phyloP scores from a whole-genome alignment of 2,113 vertebrate genomes.

The Neodontobutis hainanensis region DNA sequence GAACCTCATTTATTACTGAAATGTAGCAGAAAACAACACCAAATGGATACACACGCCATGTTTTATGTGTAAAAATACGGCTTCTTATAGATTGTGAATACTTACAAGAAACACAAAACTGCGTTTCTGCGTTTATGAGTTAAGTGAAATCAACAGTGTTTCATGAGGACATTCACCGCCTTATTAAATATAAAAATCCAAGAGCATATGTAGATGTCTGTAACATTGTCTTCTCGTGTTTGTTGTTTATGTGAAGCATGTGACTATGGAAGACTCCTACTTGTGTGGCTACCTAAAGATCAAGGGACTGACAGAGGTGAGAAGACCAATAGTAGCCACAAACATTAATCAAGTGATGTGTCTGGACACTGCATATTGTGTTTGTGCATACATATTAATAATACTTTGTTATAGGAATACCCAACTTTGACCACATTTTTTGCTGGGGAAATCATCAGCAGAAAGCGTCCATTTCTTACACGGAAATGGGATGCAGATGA shows the following conservation, averaged over 20 bases:
- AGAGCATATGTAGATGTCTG: not conserved
- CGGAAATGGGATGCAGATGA: constrained; percentile 99
- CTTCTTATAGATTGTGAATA: not conserved
- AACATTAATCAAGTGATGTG: constrained; percentile 1
- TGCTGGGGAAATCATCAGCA: constrained; percentile 98
- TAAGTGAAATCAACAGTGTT: not conserved
- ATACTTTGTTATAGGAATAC: constrained; percentile 84
- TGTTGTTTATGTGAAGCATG: constrained; percentile 82
- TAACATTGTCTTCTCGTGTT: not conserved
- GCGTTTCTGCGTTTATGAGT: not conserved
- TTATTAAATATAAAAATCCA: not conserved
- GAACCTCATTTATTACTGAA: not conserved
- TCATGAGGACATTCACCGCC: not conserved
- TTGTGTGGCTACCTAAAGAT: constrained; percentile 99
- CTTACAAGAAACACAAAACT: not conserved
- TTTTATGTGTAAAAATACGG: not conserved
- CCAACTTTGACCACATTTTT: constrained; percentile 98
- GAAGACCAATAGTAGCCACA: constrained; percentile 29
- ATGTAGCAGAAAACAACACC: not conserved
- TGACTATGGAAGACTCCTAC: constrained; percentile 98
- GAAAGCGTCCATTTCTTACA: constrained; percentile 95
- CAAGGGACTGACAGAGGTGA: constrained; percentile 98
- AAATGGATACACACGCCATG: not conserved
- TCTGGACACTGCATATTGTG: not conserved
- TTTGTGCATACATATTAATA: not conserved